Base-by-base conservation (phyloP, 1,140 invertebrate species). In the Pseudomyrmex concolor region DNA sequence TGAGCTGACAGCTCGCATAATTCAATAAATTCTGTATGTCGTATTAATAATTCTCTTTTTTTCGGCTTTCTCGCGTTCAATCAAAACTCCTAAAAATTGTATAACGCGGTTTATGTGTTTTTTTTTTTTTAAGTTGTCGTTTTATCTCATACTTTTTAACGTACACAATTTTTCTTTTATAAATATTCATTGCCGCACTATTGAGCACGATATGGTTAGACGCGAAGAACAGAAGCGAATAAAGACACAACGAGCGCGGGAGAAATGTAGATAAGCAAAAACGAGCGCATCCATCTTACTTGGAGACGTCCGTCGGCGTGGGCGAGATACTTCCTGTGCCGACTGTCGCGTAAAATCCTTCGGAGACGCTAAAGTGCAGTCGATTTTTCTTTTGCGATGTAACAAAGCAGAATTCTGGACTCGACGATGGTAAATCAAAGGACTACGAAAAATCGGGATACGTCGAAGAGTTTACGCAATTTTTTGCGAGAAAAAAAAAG, bases 341-440 rank as follows among this genome's bases (percentile, higher is more conserved):
- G 43, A 78, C 54, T 71, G 76, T 80, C 76, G 76, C 66, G 43
- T 80, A 70, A 80, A 80, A 71, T 71, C 5, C 76, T 17, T 64
- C 43, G 54, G 66, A 60, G 76, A 80, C 48, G 45, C 54, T 80
- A 71, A 71, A 80, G 54, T 71, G 66, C 66, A 71, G 55, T 80
- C 66, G 54, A 71, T 80, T 70, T 34, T 71, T 19, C 54, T 59
- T 70, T 71, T 59, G 19, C 66, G 22, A 60, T 19, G 51, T 25
- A 45, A 5, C 34, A 50, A 71, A 78, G 54, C 19, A 19, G 59
- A 70, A 80, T 80, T 50, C 22, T 59, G 4, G 19, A 59, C 70
- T 68, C 43, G 76, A 59, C 48, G 62, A 77, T 57, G 34, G 13
- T 17, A 57, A 78, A 78, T 57, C 71, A 48, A 57, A 70, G 17